These are phyloP conservation scores for Lutraria lutraria DNA, from an alignment of 2,888 invertebrate genomes.

Conservation along the genomic window DNA sequence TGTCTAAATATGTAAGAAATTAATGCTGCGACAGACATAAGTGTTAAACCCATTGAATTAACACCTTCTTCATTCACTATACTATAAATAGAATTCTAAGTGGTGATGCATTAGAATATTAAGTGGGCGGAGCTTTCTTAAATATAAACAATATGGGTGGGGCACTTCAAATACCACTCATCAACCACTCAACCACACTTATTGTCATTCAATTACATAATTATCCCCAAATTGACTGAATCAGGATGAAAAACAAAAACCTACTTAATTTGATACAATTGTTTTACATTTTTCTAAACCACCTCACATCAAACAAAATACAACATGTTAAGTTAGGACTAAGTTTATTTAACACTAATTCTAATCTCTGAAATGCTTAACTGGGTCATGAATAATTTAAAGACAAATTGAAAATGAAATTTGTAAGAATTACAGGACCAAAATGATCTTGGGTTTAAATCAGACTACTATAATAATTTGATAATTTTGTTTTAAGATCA, in stretches of 20 bases:
- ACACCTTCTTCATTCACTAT: not conserved
- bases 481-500: too few species aligned
- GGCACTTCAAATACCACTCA: not conserved
- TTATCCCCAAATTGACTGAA: not conserved
- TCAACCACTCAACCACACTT: not conserved
- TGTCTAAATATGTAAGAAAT: not conserved
- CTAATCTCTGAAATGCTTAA: too few species aligned
- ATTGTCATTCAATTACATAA: slow-evolving; percentile 21
- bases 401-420: too few species aligned
- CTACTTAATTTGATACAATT: not conserved
- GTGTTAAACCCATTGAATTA: not conserved
- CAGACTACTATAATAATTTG: too few species aligned
- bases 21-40: not conserved
- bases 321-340: too few species aligned
- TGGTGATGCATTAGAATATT: not conserved
- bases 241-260: not conserved
- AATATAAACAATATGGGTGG: slow-evolving; percentile 15
- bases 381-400: too few species aligned
- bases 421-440: too few species aligned
- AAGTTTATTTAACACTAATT: too few species aligned
- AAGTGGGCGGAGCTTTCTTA: not conserved
- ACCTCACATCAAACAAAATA: too few species aligned
- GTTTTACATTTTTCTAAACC: too few species aligned
- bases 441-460: too few species aligned
- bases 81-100: not conserved